Percentiles rank a stretch among this genome's conserved stretches.
phyloP scores from a whole-genome alignment of 1,140 invertebrate genomes.

The honey bee (Apis mellifera) region DNA sequence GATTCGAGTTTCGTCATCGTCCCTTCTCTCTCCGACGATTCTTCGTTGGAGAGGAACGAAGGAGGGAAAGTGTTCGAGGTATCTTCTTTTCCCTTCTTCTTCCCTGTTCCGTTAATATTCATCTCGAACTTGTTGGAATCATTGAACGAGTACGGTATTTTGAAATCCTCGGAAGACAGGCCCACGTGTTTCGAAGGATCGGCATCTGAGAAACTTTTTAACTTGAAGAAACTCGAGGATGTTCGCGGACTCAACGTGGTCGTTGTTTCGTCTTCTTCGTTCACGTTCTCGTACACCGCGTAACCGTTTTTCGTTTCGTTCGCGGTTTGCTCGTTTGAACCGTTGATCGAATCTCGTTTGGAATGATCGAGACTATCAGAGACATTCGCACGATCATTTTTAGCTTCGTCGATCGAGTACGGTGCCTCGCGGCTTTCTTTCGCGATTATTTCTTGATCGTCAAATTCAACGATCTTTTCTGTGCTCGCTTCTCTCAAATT shows the following conservation, averaged over 20 bases:
- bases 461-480: neutral
- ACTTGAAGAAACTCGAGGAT: neutral
- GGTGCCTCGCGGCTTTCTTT: neutral
- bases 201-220: conserved; percentile 47
- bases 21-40: conserved; percentile 36
- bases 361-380: neutral
- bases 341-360: neutral
- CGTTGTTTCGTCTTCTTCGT: conserved; percentile 43
- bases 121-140: neutral
- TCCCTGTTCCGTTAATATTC: neutral
- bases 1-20: neutral
- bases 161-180: conserved; percentile 49
- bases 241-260: conserved; percentile 15
- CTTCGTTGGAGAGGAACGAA: conserved; percentile 4
- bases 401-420: neutral
- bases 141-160: neutral
- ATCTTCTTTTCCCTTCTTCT: conserved; percentile 6
- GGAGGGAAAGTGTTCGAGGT: neutral
- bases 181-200: conserved; percentile 62
- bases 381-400: neutral
- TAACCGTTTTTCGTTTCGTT: conserved; percentile 33
- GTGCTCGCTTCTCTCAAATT: neutral
- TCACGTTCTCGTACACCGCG: conserved; percentile 50
- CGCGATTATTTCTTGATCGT: accelerated
- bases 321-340: neutral